Evolutionary conservation across 2,113 vertebrate species (phyloP), one percentile per base, ranked within the genome.

Genomic region (Bambusicola thoracicus): DNA sequence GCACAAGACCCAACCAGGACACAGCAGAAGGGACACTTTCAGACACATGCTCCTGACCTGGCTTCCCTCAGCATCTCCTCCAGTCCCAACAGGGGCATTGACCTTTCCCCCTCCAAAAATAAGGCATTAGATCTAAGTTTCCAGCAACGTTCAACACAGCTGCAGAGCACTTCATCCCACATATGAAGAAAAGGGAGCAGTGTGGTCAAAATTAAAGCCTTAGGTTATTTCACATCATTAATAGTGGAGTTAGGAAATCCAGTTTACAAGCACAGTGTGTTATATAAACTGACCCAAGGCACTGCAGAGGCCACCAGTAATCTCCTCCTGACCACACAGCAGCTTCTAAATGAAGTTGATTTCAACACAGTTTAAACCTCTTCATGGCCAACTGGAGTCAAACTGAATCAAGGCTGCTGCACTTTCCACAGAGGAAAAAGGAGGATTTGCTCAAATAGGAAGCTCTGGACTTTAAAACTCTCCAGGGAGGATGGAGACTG

Each of bases 41-140:
- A 73, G 38, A 18, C 44, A 53, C 1, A 2, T 16, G 12, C 27
- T 87, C 40, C 89, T 76, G 21, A 53, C 3, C 24, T 5, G 16
- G 11, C 20, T 18, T 82, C 21, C 30, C 58, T 49, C 67, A 25
- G 44, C 1, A 24, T 76, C 49, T 67, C 61, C 82, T 76, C 34
- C 22, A 24, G 55, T 44, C 6, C 25, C 55, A 16, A 34, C 10
- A 32, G 43, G 7, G 27, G 36, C 61, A 49, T 41, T 8, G 8
- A 81, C 34, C 87, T 56, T 55, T 25, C 20, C 36, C 11, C 38
- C 55, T 10, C 65, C 30, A 40, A 13, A 19, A 41, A 16, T 2
- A 4, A 11, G 0, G 1, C 1, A 12, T 27, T 61, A 22, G n/a
- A 13, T 11, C 0, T 1, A 13, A 24, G 13, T 40, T 53, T 67